phyloP scores from a whole-genome alignment of 1,140 invertebrate genomes.

The Neotoxoptera formosana region DNA sequence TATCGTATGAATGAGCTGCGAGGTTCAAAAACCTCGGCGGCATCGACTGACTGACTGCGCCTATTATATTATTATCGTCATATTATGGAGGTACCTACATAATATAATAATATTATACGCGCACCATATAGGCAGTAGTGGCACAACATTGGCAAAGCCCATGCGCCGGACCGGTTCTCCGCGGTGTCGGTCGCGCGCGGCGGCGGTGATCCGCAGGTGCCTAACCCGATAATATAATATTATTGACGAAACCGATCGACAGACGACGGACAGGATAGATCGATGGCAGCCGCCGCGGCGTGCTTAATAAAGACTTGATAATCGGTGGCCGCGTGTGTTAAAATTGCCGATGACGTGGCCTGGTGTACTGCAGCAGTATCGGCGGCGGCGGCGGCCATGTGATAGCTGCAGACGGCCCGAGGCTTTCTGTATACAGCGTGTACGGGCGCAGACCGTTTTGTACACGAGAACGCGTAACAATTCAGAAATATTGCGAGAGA shows the following conservation, averaged over 20 bases:
- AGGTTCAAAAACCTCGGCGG: slow-evolving; percentile 53
- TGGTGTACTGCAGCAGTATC: not conserved
- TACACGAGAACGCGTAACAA: not conserved
- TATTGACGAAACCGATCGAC: slow-evolving; percentile 31
- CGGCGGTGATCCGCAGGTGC: not conserved
- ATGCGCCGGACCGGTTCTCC: slow-evolving; percentile 5
- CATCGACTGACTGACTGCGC: slow-evolving; percentile 8
- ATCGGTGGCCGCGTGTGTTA: not conserved
- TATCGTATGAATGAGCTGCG: slow-evolving; percentile 37
- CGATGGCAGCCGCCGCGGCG: not conserved
- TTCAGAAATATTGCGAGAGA: not conserved
- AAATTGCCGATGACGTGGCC: slow-evolving; percentile 25
- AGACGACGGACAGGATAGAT: not conserved
- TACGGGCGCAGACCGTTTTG: not conserved
- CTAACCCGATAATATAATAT: not conserved
- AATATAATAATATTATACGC: no score
- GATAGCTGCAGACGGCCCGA: not conserved
- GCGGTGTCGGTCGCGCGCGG: no score
- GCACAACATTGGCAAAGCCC: not conserved
- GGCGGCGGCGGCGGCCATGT: no score
- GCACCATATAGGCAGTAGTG: not conserved
- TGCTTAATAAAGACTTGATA: not conserved
- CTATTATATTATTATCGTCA: not conserved
- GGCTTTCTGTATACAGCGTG: not conserved
- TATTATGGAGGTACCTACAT: no score